Base-by-base conservation (phyloP, 2,797 vertebrate species). In the Gouania willdenowi region DNA sequence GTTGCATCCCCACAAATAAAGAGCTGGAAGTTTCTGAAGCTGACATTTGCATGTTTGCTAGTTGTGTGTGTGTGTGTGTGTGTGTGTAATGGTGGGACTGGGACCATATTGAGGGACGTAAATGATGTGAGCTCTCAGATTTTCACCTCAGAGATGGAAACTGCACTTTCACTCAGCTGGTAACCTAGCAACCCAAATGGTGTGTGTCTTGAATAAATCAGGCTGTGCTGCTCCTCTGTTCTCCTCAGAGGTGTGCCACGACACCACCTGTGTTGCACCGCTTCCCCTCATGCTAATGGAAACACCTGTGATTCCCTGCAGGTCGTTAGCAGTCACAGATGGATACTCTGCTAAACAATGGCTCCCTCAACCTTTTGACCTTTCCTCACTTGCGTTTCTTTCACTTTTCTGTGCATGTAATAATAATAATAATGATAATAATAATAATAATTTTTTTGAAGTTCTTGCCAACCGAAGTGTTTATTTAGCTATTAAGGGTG, bases 111-210 rank as follows among this genome's bases (percentile, higher is more conserved):
- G 24, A 47, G 38, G 55, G 28, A 56, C 47, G 19, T 22, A 14
- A 63, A 57, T 46, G n/a, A n/a, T 47, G 23, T 31, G 33, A 64
- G 65, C 68, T 64, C 20, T 51, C 32, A 28, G 44, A 38, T 57
- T 45, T 23, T 71, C 32, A 66, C 41, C 51, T 74, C 55, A 63
- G 44, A 47, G 36, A 58, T 30, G 47, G 43, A 76, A 64, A 66
- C 58, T 64, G 68, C 8, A 8, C 59, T 69, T 70, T 53, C 44
- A 60, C 53, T 27, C 63, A 66, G 55, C 46, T 64, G 46, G 77
- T 82, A 81, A 58, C 81, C 69, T 75, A 82, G 81, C 80, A 86
- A 86, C 77, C 70, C 48, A 71, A 79, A 77, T 47, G 68, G 67
- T 66, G 58, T 66, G 61, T 50, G 62, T 73, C 49, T 66, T 71